Conservation (phyloP, 2,888 invertebrate species). For the Silvanus unidentatus region DNA sequence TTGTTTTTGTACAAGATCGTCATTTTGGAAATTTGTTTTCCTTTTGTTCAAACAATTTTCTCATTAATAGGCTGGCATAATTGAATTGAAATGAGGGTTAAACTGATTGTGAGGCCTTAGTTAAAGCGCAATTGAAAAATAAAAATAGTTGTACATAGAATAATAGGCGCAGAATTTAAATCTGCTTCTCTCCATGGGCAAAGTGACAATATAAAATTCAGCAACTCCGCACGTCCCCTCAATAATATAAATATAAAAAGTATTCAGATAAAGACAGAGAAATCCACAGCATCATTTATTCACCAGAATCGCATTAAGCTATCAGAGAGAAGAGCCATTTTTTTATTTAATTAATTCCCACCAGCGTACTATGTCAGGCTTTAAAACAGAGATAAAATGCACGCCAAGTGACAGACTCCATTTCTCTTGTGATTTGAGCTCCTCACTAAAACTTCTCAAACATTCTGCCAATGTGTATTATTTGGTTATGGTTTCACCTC, state of each 20-base stretch:
- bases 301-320: constrained; percentile 42
- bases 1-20: not conserved
- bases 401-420: constrained; percentile 41
- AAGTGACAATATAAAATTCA: no score
- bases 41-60: no score
- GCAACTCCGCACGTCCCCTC: no score
- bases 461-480: not conserved
- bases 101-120: no score
- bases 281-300: constrained; percentile 40
- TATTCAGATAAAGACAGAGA: constrained; percentile 36
- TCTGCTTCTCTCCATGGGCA: no score
- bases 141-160: no score
- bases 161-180: no score
- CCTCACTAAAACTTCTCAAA: constrained; percentile 8
- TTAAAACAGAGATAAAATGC: constrained; percentile 44
- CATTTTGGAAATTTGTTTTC: no score
- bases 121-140: no score
- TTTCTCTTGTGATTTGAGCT: constrained; percentile 37
- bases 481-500: not conserved
- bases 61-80: no score
- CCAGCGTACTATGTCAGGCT: constrained; percentile 44
- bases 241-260: no score
- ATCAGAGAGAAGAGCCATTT: constrained; percentile 38
- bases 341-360: constrained; percentile 46
- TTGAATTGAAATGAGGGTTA: no score